Conservation (phyloP, 35 echinoderm and acorn worm genomes). For the Patiria miniata region DNA sequence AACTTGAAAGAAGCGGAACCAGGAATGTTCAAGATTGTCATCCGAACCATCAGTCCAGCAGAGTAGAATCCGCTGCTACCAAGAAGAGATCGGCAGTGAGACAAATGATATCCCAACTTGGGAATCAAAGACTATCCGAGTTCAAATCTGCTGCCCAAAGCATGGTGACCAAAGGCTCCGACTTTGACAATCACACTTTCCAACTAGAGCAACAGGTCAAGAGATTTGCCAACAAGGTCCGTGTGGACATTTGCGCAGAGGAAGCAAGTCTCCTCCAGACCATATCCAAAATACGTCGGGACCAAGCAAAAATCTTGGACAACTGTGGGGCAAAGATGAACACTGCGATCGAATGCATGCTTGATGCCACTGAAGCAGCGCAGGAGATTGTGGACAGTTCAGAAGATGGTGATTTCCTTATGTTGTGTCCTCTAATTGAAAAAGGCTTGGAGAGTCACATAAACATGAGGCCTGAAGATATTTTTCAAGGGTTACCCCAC, state of each 20-base stretch:
- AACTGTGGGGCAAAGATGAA: neutral
- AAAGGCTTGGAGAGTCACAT: neutral
- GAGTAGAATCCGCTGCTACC: neutral
- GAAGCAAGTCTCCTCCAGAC: neutral
- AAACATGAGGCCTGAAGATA: neutral
- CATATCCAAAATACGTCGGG: neutral
- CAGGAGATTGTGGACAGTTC: neutral
- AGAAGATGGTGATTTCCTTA: neutral
- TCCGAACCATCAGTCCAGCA: neutral
- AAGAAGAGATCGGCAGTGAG: neutral
- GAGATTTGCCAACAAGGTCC: neutral
- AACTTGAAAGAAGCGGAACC: neutral
- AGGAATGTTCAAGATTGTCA: neutral
- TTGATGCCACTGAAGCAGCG: neutral
- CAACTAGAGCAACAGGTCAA: neutral
- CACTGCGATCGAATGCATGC: neutral
- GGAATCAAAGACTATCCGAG: too few relatives aligned
- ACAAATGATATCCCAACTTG: too few relatives aligned
- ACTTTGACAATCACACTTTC: neutral
- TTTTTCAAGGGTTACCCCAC: neutral
- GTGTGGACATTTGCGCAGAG: neutral
- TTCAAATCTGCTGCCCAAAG: neutral
- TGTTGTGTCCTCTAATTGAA: neutral
- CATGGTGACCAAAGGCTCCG: neutral
- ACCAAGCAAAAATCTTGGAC: neutral